Conservation (phyloP, 2,113 vertebrate species). For the Cinclus mexicanus region DNA sequence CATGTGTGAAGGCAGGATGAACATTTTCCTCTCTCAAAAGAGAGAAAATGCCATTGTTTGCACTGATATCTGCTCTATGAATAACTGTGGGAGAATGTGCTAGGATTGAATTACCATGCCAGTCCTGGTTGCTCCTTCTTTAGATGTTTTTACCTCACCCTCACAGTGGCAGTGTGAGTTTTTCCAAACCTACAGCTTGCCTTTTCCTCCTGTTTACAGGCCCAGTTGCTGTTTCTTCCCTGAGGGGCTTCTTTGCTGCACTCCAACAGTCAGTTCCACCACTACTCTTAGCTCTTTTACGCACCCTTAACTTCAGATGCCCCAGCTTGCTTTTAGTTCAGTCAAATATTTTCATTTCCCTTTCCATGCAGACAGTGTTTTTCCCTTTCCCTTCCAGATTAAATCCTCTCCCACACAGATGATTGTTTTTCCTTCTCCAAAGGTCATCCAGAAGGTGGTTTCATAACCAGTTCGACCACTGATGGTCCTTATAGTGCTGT, state of each 20-base stretch:
- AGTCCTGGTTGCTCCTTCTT: not conserved
- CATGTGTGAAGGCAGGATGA: not conserved
- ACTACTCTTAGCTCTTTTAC: slow-evolving; percentile 61
- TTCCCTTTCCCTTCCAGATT: slow-evolving; percentile 57
- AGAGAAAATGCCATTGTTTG: slow-evolving; percentile 30
- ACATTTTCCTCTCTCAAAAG: not conserved
- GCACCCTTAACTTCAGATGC: slow-evolving; percentile 60
- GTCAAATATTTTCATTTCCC: slow-evolving; percentile 74
- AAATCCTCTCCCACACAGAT: slow-evolving; percentile 52
- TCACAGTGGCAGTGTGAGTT: not conserved
- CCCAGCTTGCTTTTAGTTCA: slow-evolving; percentile 63
- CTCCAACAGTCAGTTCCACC: slow-evolving; percentile 21
- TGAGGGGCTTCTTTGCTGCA: not conserved
- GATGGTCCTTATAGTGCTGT: not conserved
- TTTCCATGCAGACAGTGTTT: slow-evolving; percentile 71
- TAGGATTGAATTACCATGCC: not conserved
- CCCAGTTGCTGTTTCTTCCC: not conserved
- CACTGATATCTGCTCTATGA: not conserved
- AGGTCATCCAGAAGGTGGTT: slow-evolving; percentile 44
- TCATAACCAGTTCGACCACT: not conserved
- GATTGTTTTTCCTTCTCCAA: slow-evolving; percentile 30
- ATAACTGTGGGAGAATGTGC: not conserved
- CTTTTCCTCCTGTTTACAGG: not conserved
- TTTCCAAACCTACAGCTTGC: not conserved
- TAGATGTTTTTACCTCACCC: not conserved